Evolutionary conservation across 2,113 vertebrate species (phyloP).

Genomic region (Neodontobutis hainanensis): DNA sequence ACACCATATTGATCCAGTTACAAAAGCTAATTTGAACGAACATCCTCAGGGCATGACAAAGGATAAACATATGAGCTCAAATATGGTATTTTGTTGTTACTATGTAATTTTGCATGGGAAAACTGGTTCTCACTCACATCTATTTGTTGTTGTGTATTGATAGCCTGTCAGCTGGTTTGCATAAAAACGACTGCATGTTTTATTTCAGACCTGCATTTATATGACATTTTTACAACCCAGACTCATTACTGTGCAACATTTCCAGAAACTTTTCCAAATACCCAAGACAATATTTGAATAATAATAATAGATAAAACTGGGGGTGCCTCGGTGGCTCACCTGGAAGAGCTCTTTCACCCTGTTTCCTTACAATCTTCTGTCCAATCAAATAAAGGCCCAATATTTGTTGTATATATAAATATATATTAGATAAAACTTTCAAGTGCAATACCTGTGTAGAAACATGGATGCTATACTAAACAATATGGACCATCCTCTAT

Average conservation of each 20-base stretch:
- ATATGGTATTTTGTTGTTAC: slow-evolving; percentile 1
- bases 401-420: too few species aligned
- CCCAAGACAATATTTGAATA: not conserved
- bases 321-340: too few species aligned
- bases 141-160: not conserved
- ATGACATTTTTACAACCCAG: not conserved
- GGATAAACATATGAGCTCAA: slow-evolving; percentile 3
- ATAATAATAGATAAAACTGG: not conserved
- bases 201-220: not conserved
- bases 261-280: not conserved
- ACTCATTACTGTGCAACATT: not conserved
- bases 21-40: not conserved
- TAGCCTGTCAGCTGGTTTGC: too few species aligned
- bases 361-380: too few species aligned
- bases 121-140: too few species aligned
- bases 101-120: not conserved
- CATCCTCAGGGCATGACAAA: not conserved
- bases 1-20: slow-evolving; percentile 9
- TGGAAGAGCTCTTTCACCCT: too few species aligned
- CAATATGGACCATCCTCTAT: not conserved
- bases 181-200: not conserved
- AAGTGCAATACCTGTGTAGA: not conserved
- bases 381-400: too few species aligned
- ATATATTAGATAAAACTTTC: too few species aligned
- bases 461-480: not conserved